These are phyloP conservation scores for Festucalex cinctus DNA, from an alignment of 2,113 vertebrate genomes.

Conservation along the genomic window DNA sequence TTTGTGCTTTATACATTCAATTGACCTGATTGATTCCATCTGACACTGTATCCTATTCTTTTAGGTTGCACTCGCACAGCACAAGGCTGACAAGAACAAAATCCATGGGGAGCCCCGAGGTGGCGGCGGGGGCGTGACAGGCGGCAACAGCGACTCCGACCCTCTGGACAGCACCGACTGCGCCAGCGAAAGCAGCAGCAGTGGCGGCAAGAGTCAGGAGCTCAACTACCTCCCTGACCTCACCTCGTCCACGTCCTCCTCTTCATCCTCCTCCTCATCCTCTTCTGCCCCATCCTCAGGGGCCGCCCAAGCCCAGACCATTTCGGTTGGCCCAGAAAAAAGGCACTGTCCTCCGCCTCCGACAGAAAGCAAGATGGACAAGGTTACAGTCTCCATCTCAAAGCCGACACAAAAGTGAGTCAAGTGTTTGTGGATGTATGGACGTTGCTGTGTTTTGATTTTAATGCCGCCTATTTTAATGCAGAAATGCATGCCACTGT, in stretches of 20 bases:
- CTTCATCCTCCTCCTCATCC: constrained; percentile 71
- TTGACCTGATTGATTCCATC: not conserved
- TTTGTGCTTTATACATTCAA: not conserved
- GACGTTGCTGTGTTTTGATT: not conserved
- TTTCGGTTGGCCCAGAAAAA: constrained; percentile 74
- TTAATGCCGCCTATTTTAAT: not conserved
- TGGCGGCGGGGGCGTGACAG: constrained; percentile 78
- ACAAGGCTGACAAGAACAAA: constrained; percentile 97
- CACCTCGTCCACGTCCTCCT: constrained; percentile 78
- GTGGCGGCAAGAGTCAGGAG: constrained; percentile 93
- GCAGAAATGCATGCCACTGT: not conserved
- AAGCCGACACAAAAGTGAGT: constrained; percentile 81
- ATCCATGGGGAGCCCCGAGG: constrained; percentile 93
- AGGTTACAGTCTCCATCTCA: constrained; percentile 83
- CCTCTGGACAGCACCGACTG: constrained; percentile 94
- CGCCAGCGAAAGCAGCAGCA: constrained; percentile 92
- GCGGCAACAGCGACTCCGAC: constrained; percentile 94
- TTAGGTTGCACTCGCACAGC: constrained; percentile 87
- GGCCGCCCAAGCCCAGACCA: constrained; percentile 69
- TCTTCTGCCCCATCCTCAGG: constrained; percentile 72
- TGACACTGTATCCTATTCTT: not conserved
- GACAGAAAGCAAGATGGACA: constrained; percentile 78
- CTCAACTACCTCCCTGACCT: constrained; percentile 82
- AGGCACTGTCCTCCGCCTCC: constrained; percentile 77
- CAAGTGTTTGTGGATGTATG: not conserved